Evolutionary conservation across 2,888 invertebrate species (phyloP).

Genomic region (Lycophotia porphyrea): DNA sequence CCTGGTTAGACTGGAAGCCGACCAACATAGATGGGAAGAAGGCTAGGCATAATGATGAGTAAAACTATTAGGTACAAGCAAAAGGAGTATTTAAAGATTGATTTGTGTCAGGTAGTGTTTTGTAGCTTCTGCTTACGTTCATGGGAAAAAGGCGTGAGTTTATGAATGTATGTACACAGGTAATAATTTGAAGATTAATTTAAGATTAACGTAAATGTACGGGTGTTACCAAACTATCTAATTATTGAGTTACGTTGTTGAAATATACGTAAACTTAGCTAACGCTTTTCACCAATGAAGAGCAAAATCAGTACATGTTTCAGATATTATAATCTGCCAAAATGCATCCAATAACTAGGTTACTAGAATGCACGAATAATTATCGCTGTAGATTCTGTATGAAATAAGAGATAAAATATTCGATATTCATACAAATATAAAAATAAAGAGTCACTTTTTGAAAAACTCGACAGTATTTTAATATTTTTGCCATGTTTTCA

Average conservation of each 20-base stretch:
- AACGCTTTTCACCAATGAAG: not conserved
- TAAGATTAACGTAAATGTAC: no score
- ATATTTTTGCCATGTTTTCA: not conserved
- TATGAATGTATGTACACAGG: not conserved
- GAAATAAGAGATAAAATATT: not conserved
- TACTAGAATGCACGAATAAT: constrained; percentile 21
- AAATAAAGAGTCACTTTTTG: not conserved
- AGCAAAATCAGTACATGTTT: not conserved
- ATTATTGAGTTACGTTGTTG: not conserved
- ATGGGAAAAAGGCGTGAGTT: not conserved
- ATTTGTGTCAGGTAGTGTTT: not conserved
- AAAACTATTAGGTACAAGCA: not conserved
- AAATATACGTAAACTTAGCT: not conserved
- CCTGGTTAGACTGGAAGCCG: not conserved
- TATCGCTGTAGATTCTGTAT: not conserved
- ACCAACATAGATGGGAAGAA: not conserved
- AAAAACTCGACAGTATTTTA: not conserved
- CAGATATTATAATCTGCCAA: constrained; percentile 18
- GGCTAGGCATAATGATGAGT: not conserved
- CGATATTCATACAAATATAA: not conserved
- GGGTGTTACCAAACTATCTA: not conserved
- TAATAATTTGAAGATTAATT: no score
- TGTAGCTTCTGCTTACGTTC: not conserved
- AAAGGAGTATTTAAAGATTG: not conserved
- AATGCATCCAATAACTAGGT: constrained; percentile 15